These are phyloP conservation scores for Onychomys leucogaster DNA, from an alignment of 2,797 vertebrate species.

Conservation along the genomic window DNA sequence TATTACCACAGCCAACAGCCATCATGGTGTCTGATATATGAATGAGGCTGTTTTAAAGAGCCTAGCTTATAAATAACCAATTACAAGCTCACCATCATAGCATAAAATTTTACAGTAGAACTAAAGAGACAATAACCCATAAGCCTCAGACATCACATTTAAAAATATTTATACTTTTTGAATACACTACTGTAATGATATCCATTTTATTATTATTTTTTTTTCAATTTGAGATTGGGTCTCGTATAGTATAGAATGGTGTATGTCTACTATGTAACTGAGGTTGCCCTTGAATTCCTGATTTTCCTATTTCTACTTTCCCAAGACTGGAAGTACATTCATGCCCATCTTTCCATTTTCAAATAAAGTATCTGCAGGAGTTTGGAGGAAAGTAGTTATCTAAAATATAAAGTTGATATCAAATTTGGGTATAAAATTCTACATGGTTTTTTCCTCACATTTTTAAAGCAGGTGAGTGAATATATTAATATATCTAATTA, in stretches of 20 bases:
- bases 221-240: background rate
- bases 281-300: background rate
- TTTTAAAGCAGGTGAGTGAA: slow-evolving; percentile 37
- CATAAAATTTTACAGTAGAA: slow-evolving; percentile 22
- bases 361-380: slow-evolving; percentile 54
- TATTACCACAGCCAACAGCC: background rate
- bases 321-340: background rate
- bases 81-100: background rate
- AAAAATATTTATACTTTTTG: slow-evolving; percentile 53
- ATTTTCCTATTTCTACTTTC: background rate
- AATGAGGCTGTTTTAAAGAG: background rate
- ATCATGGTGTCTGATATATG: background rate
- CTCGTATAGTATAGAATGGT: background rate
- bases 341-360: background rate
- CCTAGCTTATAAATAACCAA: background rate
- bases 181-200: background rate
- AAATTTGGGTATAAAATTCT: slow-evolving; percentile 64
- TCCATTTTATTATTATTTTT: background rate
- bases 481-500: slow-evolving; percentile 60
- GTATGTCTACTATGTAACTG: background rate
- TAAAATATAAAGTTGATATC: slow-evolving; percentile 68
- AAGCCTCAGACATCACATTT: slow-evolving; percentile 55
- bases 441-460: slow-evolving; percentile 47
- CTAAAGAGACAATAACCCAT: slow-evolving; percentile 56
- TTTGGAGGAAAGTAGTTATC: slow-evolving; percentile 54